A percentile compares a stretch with the other conserved stretches of the same genome.
These are phyloP conservation scores for Tetramorium simillimum DNA, from an alignment of 1,140 invertebrate genomes.

Conservation along the genomic window DNA sequence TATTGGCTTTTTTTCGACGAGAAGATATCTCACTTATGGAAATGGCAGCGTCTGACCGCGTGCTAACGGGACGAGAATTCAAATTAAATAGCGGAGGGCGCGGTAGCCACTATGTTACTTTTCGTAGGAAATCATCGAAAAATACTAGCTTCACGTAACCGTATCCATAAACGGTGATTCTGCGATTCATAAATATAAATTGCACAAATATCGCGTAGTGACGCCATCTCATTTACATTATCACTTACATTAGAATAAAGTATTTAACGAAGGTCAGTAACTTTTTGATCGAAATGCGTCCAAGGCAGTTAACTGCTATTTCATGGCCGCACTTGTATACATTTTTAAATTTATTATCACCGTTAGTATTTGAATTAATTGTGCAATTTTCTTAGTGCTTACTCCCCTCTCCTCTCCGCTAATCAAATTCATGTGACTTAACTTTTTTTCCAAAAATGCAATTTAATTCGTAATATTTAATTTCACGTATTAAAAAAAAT, in stretches of 20 bases:
- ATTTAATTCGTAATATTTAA: neutral
- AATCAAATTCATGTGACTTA: neutral
- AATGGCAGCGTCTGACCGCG: neutral
- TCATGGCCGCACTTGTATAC: neutral
- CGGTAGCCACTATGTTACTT: neutral
- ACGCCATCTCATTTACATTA: neutral
- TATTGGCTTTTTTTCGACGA: neutral
- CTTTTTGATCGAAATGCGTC: neutral
- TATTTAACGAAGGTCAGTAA: slow-evolving; percentile 5
- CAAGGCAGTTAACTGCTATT: neutral
- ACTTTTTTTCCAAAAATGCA: neutral
- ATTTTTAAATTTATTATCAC: neutral
- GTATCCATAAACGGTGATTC: neutral
- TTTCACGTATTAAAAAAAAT: neutral
- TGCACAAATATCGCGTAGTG: neutral
- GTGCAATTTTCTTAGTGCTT: neutral
- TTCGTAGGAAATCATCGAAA: neutral
- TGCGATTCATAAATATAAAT: neutral
- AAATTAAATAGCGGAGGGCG: neutral
- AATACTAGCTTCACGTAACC: neutral
- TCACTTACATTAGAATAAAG: neutral
- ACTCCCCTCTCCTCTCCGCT: neutral
- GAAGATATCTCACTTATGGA: neutral
- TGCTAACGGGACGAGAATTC: slow-evolving; percentile 21
- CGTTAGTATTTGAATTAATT: neutral